Base-by-base conservation (phyloP, 2,888 invertebrate genomes). In the Adelphocoris suturalis region DNA sequence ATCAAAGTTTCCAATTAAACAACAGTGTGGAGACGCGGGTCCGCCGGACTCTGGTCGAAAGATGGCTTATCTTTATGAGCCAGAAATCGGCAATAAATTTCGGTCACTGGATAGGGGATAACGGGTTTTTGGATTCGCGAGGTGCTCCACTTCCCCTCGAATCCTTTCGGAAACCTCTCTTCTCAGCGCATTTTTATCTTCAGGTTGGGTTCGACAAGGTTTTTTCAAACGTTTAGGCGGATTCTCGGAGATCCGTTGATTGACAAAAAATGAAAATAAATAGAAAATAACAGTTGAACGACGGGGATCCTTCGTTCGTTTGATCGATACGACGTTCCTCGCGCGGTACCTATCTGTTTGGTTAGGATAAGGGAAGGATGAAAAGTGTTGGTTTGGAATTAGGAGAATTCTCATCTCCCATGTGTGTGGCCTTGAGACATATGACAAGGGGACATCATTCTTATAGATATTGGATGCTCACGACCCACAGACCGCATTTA, bases 31-130 rank as follows among this genome's bases (percentile, higher is more conserved):
- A 23, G 23, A 82, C 81, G 48, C 47, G 5, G 23, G 48, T n/a
- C 48, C 52, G n/a, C 52, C 19, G 47, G 48, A 19, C 81, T 16
- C 23, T 48, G 14, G 48, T n/a, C 48, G 23, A 75, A 86, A 61
- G 86, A 86, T 86, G 16, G 55, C 86, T 86, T 86, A 86, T 86
- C 86, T 86, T 86, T 86, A 86, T 86, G 86, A 86, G 86, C 19
- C 86, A 68, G 86, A 61, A 86, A 86, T 86, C 75, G 86, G 86
- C 86, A 68, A 86, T 86, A 86, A 86, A 86, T 86, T 86, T 86
- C 46, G 48, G 37, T 86, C 86, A 23, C 23, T 19, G 75, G 48
- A 75, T 86, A 19, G 86, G 27, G 86, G 86, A 61, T 86, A 86
- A 86, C 86, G 86, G 86, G 61, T 86, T 75, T 23, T 46, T 1